These are phyloP conservation scores for Lycorma delicatula DNA, from an alignment of 1,140 invertebrate species.

Conservation along the genomic window DNA sequence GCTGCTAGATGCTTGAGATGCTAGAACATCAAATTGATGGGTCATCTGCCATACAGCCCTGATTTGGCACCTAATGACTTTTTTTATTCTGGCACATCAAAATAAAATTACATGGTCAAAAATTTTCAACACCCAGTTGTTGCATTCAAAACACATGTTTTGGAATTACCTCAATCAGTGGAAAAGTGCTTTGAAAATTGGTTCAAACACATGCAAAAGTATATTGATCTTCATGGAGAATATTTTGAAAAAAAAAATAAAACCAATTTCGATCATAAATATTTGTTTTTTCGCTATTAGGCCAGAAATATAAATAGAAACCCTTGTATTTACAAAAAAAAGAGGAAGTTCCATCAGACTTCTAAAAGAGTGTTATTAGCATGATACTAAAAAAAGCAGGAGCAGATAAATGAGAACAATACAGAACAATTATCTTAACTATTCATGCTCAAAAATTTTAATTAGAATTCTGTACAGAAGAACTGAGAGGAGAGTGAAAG, in stretches of 20 bases:
- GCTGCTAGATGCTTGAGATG: no score
- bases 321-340: no score
- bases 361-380: no score
- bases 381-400: no score
- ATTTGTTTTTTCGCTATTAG: background rate
- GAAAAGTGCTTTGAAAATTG: conserved; percentile 30
- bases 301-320: no score
- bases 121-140: conserved; percentile 20
- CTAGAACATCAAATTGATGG: conserved; percentile 26
- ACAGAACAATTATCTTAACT: no score
- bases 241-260: conserved; percentile 10
- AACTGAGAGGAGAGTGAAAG: no score
- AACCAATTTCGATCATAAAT: background rate
- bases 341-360: no score
- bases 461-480: no score
- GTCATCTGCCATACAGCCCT: conserved; percentile 12
- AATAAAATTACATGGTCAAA: conserved; percentile 11
- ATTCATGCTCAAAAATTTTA: no score
- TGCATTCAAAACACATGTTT: conserved; percentile 32
- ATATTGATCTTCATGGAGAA: conserved; percentile 19
- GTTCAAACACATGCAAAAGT: conserved; percentile 28
- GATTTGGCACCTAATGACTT: conserved; percentile 10
- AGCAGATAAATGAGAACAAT: no score
- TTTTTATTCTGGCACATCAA: conserved; percentile 16
- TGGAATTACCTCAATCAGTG: conserved; percentile 28